Conservation (phyloP, 53 echinoderm and acorn worm genomes). For the Arbacia lixula region DNA sequence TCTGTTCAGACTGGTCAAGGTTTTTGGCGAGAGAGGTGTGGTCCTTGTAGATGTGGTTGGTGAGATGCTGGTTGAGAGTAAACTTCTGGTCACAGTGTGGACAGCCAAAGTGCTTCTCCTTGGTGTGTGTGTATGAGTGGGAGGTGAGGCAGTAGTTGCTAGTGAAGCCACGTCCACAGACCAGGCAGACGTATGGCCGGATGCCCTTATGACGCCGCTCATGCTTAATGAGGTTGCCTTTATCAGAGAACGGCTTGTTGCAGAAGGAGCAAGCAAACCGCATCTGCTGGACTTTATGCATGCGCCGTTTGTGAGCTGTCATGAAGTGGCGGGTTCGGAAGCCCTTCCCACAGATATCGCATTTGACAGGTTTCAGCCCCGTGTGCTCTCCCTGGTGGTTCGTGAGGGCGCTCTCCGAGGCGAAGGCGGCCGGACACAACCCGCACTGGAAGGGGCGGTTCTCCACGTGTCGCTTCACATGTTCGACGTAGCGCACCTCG, state of each 20-base stretch:
- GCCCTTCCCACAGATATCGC: conserved; percentile 39
- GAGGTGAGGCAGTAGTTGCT: conserved; percentile 38
- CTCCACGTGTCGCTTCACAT: conserved; percentile 44
- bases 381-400: conserved; percentile 57
- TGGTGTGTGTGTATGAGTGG: conserved; percentile 40
- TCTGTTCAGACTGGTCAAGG: no score
- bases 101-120: conserved; percentile 31
- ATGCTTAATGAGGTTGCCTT: conserved; percentile 31
- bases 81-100: conserved; percentile 36
- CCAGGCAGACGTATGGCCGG: conserved; percentile 40
- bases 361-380: conserved; percentile 47
- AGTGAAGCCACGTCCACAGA: conserved; percentile 40
- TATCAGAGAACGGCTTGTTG: conserved; percentile 50
- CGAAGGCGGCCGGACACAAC: conserved; percentile 30
- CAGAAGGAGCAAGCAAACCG: conserved; percentile 46
- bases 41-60: conserved; percentile 41
- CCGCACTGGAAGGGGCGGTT: conserved; percentile 45
- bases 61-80: conserved; percentile 50
- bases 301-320: conserved; percentile 38
- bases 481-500: conserved; percentile 27
- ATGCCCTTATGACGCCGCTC: conserved; percentile 54
- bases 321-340: conserved; percentile 50
- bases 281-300: conserved; percentile 42
- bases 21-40: conserved; percentile 29
- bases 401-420: conserved; percentile 36